Evolutionary conservation across 2,113 vertebrate genomes (phyloP), one percentile per base, ranked within the genome.

Genomic region (Osmerus eperlanus): DNA sequence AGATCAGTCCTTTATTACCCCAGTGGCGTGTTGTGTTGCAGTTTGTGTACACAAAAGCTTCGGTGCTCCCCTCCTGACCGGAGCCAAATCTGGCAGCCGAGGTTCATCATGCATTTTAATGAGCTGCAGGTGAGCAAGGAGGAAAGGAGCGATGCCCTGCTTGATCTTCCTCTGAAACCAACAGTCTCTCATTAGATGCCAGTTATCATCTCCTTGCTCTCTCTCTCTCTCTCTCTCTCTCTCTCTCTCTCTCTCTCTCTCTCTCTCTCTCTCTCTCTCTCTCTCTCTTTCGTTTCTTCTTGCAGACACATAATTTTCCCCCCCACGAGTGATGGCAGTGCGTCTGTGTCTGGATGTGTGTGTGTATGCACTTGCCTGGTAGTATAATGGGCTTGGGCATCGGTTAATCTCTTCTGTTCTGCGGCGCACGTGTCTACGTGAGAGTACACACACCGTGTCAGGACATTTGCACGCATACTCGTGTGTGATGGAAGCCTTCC

Each of bases 381-480:
- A 5, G 16, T 16, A 16, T 54, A n/a, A 13, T 67, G 28, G 28
- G 41, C 62, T 52, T 51, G 36, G 23, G 9, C 36, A 47, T 51
- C 2, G 9, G 61, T 75, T 29, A 53, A 32, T 52, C 54, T 71
- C 55, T 64, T 8, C 14, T 64, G 3, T 16, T 36, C 13, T 19
- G 55, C 51, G 47, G 70, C 41, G 71, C 76, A 79, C 73, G 72
- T 73, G 59, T 64, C 53, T 64, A 69, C 29, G 68, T 76, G 76
- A 71, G 76, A 71, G 68, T 75, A 29, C 56, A 16, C 19, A 19
- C 19, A 36, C 52, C 36, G 16, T 23, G 53, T 19, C 21, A 63
- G 47, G 52, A 54, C 65, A 25, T 65, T 66, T 65, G 65, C 77
- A 82, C 51, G 23, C 47, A 55, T 77, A 8, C 67, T 56, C 53